Evolutionary conservation across 2,797 vertebrate species (phyloP).

Genomic region (Tapera naevia): DNA sequence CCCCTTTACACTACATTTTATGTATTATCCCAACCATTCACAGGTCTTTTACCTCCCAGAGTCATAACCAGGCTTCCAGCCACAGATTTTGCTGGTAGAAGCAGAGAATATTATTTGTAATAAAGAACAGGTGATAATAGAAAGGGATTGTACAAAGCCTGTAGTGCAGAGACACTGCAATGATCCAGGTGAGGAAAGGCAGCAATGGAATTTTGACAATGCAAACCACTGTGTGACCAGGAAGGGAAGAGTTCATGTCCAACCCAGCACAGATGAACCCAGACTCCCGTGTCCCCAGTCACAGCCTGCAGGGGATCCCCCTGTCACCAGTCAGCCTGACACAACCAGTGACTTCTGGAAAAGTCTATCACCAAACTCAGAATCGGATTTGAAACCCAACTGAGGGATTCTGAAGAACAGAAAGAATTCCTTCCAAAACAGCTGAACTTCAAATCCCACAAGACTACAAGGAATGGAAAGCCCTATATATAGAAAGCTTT

Average conservation of each 20-base stretch:
- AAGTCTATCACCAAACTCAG: background rate
- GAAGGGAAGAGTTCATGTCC: background rate
- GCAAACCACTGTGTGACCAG: background rate
- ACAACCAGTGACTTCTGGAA: rapidly evolving
- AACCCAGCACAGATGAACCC: rapidly evolving
- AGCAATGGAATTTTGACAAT: background rate
- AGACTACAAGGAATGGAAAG: background rate
- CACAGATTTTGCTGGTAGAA: background rate
- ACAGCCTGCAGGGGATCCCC: background rate
- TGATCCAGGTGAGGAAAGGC: background rate
- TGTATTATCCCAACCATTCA: background rate
- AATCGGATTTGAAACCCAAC: background rate
- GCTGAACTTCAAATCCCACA: background rate
- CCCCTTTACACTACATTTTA: background rate
- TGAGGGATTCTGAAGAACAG: background rate
- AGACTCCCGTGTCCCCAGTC: background rate
- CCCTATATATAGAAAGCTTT: slow-evolving; percentile 55
- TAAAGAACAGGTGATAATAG: background rate
- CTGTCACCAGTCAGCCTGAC: background rate
- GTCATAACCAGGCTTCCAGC: background rate
- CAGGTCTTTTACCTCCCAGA: background rate
- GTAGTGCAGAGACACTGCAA: background rate
- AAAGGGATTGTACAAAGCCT: background rate
- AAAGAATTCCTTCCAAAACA: background rate
- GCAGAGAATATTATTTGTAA: background rate